A percentile compares a stretch with the other conserved stretches of the same genome.
phyloP scores from a whole-genome alignment of 2,888 invertebrate genomes.

The Coleophora deauratella region DNA sequence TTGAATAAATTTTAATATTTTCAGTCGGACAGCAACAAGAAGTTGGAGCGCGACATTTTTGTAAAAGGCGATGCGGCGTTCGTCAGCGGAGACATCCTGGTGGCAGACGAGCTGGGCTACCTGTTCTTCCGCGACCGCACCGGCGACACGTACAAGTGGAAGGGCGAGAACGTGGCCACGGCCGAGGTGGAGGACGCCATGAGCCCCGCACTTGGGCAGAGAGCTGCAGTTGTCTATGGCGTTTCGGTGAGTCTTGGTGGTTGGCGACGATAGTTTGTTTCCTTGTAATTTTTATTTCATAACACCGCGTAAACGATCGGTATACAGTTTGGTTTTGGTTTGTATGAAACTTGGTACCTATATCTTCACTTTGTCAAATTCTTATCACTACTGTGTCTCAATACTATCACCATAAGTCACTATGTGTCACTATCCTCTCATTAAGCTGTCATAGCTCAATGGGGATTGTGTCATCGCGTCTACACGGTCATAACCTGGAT shows the following conservation, averaged over 20 bases:
- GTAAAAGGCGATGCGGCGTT: slow-evolving; percentile 91
- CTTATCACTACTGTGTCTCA: too few relatives aligned
- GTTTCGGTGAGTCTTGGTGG: slow-evolving; percentile 82
- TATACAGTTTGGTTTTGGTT: too few relatives aligned
- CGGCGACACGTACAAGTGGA: slow-evolving; percentile 91
- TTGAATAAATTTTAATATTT: slow-evolving; percentile 8
- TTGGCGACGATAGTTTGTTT: too few relatives aligned
- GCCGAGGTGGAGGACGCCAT: slow-evolving; percentile 95
- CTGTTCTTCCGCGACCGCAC: slow-evolving; percentile 94
- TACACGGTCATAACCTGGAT: too few relatives aligned
- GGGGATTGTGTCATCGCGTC: too few relatives aligned
- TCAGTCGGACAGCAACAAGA: slow-evolving; percentile 86
- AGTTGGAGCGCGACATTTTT: slow-evolving; percentile 88
- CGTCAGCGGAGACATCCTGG: slow-evolving; percentile 91
- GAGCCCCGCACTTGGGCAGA: slow-evolving; percentile 81
- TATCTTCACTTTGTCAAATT: too few relatives aligned
- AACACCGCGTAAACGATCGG: too few relatives aligned
- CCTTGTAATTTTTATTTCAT: too few relatives aligned
- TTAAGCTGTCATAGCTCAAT: too few relatives aligned
- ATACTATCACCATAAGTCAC: too few relatives aligned
- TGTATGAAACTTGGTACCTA: too few relatives aligned
- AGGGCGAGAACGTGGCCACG: slow-evolving; percentile 98
- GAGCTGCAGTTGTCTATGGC: slow-evolving; percentile 91
- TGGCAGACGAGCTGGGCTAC: slow-evolving; percentile 94
- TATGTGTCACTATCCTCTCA: too few relatives aligned